Base-by-base conservation (phyloP, 2,888 invertebrate genomes). In the Anthophora plumipes region DNA sequence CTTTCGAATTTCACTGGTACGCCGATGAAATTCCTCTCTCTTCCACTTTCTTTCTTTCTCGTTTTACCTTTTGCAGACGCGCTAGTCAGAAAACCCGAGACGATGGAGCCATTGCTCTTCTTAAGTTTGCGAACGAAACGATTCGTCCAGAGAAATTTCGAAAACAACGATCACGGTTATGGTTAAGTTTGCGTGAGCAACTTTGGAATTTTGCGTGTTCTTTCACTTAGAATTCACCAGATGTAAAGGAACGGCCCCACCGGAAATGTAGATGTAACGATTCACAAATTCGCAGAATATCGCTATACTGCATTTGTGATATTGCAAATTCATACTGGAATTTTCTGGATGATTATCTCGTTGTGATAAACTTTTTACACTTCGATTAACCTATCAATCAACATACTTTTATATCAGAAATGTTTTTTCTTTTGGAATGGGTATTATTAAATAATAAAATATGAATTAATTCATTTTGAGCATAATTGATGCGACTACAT, bases 1-100 rank as follows among this genome's bases (percentile, higher is more conserved):
- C 78, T 86, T 82, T 86, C 80, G 71, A 86, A 83, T 86, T 86
- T 86, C 83, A 81, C 81, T 78, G 80, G 74, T 60, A 74, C 77
- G 59, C 68, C 81, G 52, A 76, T 31, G 69, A 76, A 83, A 80
- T 79, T 64, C 60, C 50, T 67, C 59, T 77, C 60, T 61, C 64
- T 41, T 39, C 57, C 50, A 41, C 52, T 48, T 64, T 22, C 43
- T 43, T 61, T 61, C 37, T 48, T 59, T 25, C 8, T 41, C 46
- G 48, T 68, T 37, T 52, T 57, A 46, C 60, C 60, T 46, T 41
- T 14, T 25, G 50, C 66, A 48, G 48, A 57, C 31, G 41, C 46
- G 41, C 46, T 46, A 12, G 50, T 20, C 46, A 64, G 41, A 22
- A 41, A 57, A 9, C 39, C 20, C 31, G n/a, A 48, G 70, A 37